Percentiles rank a stretch among this genome's conserved stretches.
Conservation (phyloP, 2,888 invertebrate species). For the Drosophila demipolita region DNA sequence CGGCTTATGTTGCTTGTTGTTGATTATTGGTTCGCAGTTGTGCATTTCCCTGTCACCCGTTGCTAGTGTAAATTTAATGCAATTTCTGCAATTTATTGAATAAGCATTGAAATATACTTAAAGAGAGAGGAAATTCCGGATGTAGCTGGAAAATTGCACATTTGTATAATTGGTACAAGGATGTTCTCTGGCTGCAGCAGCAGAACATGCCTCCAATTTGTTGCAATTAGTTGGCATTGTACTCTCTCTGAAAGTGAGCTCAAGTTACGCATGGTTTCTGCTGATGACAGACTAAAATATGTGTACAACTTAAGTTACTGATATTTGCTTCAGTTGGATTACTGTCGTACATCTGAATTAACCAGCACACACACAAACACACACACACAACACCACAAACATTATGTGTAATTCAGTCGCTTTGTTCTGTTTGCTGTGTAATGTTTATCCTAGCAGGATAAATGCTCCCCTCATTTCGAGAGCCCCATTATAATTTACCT, state of each 20-base stretch:
- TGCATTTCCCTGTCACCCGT: conserved; percentile 16
- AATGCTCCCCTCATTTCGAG: background rate
- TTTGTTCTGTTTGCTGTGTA: conserved; percentile 19
- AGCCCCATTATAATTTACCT: conserved; percentile 18
- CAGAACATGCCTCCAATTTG: conserved; percentile 23
- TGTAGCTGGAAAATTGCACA: background rate
- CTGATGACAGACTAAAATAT: conserved; percentile 20
- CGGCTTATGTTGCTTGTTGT: conserved; percentile 12
- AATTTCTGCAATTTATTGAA: conserved; percentile 47
- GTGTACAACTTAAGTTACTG: conserved; percentile 23
- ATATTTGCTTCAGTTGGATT: conserved; percentile 33
- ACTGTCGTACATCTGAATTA: conserved; percentile 7
- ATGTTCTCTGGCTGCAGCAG: conserved; percentile 3
- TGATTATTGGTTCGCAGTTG: background rate
- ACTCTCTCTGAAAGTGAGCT: background rate
- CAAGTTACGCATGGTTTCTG: conserved; percentile 17
- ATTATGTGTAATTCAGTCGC: conserved; percentile 30
- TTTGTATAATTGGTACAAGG: conserved; percentile 11
- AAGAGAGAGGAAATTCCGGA: background rate
- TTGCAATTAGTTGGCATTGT: background rate
- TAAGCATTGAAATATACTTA: conserved; percentile 17
- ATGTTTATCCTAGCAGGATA: conserved; percentile 22
- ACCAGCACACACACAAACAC: background rate
- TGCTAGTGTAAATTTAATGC: conserved; percentile 40
- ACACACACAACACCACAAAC: background rate